Evolutionary conservation across 1,140 invertebrate genomes (phyloP), one percentile per base, ranked within the genome.

Genomic region (Wasmannia auropunctata): DNA sequence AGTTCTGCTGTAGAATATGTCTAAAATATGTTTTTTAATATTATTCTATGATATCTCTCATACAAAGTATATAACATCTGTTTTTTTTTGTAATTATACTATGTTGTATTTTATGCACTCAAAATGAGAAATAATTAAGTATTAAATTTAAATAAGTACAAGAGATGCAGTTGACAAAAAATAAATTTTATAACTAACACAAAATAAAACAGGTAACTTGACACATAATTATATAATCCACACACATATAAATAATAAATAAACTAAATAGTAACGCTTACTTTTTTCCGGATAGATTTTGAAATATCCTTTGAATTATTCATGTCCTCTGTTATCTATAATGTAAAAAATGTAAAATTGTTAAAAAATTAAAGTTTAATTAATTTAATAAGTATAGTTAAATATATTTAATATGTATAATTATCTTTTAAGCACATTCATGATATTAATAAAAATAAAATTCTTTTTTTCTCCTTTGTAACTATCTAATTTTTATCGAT

Each of bases 1-100:
- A 94, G 51, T 86, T 95, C 94, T 25, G 92, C 86, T 43, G 87
- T 90, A 10, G 93, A 94, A 86, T 92, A 94, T 5, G 92, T 94
- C 94, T 95, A 86, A 86, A 87, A 92, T 75, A 46, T n/a, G n/a
- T n/a, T n/a, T n/a, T n/a, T 60, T 22, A 62, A 14, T 43, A 16
- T 58, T 3, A 22, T 46, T 16, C 43, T 60, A 43, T 76, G 51
- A n/a, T n/a, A n/a, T n/a, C n/a, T n/a, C n/a, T 22, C 1, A 34
- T 63, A 51, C 7, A 49, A 49, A 8, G 37, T 19, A 70, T 31
- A 62, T 34, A 34, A 62, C 16, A 54, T 51, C 16, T 19, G 14
- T 6, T 58, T 10, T 58, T 58, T 25, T 58, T 3, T 54, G 2
- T 58, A 25, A 58, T 11, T 25, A 11, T 58, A 11, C 4, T 25